Conservation (phyloP, 2,113 vertebrate species). For the Semicossyphus pulcher region DNA sequence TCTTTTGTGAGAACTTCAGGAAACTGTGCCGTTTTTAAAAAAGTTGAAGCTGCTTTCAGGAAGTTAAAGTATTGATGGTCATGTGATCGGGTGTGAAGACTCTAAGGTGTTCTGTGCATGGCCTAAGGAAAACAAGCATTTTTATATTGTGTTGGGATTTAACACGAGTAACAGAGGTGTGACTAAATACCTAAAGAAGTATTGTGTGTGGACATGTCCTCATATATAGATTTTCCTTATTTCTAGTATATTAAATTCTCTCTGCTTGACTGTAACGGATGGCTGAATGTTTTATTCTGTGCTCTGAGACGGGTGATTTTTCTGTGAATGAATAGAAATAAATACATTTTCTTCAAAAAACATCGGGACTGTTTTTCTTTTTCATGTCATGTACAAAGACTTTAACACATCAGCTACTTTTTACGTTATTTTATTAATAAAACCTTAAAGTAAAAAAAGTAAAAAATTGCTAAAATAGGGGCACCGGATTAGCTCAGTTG, state of each 20-base stretch:
- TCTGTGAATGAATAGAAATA: slow-evolving; percentile 46
- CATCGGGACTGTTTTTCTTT: slow-evolving; percentile 2
- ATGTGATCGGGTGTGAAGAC: background rate
- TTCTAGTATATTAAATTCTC: background rate
- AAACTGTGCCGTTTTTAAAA: too few relatives aligned
- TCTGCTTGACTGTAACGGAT: slow-evolving; percentile 23
- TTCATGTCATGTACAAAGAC: background rate
- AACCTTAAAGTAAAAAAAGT: background rate
- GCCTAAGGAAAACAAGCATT: background rate
- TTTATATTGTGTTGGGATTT: too few relatives aligned
- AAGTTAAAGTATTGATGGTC: too few relatives aligned
- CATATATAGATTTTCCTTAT: background rate
- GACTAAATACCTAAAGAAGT: too few relatives aligned
- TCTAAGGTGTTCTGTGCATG: background rate
- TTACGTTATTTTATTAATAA: background rate
- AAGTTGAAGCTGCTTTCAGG: too few relatives aligned
- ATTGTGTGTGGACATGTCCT: slow-evolving; percentile 35
- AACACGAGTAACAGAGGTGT: too few relatives aligned
- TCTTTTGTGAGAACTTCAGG: background rate
- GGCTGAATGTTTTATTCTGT: slow-evolving; percentile 33
- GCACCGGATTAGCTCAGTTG: too few relatives aligned
- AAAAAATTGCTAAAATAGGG: too few relatives aligned
- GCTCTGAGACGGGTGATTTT: slow-evolving; percentile 7
- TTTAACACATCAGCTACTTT: background rate
- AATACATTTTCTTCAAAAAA: slow-evolving; percentile 45